Conservation (phyloP, 2,113 vertebrate genomes). For the Apteryx owenii region DNA sequence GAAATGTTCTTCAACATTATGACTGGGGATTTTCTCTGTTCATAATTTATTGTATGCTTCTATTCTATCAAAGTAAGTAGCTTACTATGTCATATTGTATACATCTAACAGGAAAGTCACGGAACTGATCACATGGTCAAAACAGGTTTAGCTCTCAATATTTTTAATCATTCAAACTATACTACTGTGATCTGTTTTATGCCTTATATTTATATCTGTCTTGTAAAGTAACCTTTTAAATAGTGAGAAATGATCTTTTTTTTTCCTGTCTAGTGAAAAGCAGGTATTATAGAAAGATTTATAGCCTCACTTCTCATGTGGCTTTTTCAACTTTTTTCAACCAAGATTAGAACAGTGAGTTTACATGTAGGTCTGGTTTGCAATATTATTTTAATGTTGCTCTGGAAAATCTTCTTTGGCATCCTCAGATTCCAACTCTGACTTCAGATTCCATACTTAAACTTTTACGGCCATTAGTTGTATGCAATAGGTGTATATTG, state of each 20-base stretch:
- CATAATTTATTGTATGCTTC: not conserved
- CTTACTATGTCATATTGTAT: not conserved
- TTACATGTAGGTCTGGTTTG: not conserved
- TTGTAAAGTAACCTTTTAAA: not conserved
- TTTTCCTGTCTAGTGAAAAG: not conserved
- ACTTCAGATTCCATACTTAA: not conserved
- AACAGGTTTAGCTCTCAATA: not conserved
- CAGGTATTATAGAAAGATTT: not conserved
- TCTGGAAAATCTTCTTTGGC: not conserved
- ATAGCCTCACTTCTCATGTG: not conserved
- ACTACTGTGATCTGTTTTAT: not conserved
- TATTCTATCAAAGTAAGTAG: not conserved
- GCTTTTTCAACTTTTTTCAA: not conserved
- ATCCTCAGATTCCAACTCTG: not conserved
- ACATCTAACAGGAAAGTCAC: not conserved
- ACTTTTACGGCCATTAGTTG: not conserved
- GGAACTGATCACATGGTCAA: not conserved
- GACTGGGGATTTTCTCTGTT: conserved; percentile 9
- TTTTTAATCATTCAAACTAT: not conserved
- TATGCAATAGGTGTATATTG: not conserved
- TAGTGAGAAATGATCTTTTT: not conserved
- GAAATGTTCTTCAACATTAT: conserved; percentile 43
- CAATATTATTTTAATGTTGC: not conserved
- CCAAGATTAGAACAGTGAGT: not conserved
- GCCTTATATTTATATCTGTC: not conserved